These are phyloP conservation scores for Pammene aurita DNA, from an alignment of 2,888 invertebrate species.

Conservation along the genomic window DNA sequence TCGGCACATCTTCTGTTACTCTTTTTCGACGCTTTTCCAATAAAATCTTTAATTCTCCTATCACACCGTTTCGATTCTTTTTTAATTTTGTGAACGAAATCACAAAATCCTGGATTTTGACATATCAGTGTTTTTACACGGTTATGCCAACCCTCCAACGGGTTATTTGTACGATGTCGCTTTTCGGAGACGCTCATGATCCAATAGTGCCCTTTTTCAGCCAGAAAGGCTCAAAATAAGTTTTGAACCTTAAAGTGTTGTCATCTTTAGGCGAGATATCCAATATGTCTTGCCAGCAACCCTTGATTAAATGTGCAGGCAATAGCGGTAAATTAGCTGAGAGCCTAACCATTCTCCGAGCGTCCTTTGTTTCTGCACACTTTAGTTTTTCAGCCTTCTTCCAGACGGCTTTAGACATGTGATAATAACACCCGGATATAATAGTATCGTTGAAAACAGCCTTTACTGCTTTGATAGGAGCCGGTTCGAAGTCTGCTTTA, in stretches of 20 bases:
- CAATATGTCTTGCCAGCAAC: conserved; percentile 4
- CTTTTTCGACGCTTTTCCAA: neutral
- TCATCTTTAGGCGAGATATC: conserved; percentile 1
- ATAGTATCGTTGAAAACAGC: conserved; percentile 6
- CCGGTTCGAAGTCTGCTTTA: conserved; percentile 1
- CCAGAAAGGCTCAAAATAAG: neutral
- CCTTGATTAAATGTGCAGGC: conserved; percentile 1
- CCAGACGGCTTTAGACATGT: conserved; percentile 6
- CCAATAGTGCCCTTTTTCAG: neutral
- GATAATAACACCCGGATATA: conserved; percentile 7
- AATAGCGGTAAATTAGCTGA: neutral
- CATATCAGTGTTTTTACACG: neutral
- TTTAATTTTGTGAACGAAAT: conserved; percentile 1
- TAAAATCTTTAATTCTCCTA: conserved; percentile 2
- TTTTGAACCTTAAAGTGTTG: neutral
- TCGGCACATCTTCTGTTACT: conserved; percentile 1
- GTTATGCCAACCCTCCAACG: neutral
- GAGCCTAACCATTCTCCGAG: conserved; percentile 2
- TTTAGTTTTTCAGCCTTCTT: conserved; percentile 5
- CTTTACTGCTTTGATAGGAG: conserved; percentile 6
- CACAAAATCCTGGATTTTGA: conserved; percentile 4
- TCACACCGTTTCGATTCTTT: neutral
- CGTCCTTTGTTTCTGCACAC: conserved; percentile 1
- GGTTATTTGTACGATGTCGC: conserved; percentile 4
- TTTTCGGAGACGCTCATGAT: conserved; percentile 4